Base-by-base conservation (phyloP, 2,113 vertebrate species). In the Ifrita kowaldi region DNA sequence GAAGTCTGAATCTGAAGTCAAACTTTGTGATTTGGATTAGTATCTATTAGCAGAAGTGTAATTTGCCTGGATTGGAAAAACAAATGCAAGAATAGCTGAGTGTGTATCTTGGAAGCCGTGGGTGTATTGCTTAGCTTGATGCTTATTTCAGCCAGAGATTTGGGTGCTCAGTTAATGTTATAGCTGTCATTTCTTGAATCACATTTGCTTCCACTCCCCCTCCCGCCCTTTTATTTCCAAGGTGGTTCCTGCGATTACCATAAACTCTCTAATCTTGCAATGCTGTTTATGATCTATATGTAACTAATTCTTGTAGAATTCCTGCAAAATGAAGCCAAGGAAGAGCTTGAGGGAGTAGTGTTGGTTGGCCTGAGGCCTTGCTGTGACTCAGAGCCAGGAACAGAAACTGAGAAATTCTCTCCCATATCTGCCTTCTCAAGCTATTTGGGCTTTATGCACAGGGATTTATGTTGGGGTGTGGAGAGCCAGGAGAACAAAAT, bases 1-100 rank as follows among this genome's bases (percentile, higher is more conserved):
- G 30, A 68, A 76, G 46, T 67, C 59, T 88, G 55, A 93, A 77
- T 85, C 42, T 81, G 35, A 83, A 96, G 19, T 93, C 17, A 80
- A 59, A 86, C 50, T 74, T 53, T 70, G 50, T 67, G 65, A 89
- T 82, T 73, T 62, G 57, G 50, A 60, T 88, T 73, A 4, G 1
- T 65, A 84, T 87, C 85, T 89, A 87, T 93, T 89, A 95, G 64
- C 59, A 93, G 85, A 88, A 90, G 63, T 42, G 44, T 80, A 46
- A 88, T 79, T 89, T 74, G 59, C 64, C 57, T 64, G 57, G 55
- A 87, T 63, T 91, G 83, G 70, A 87, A 94, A 97, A 93, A 90
- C 33, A 86, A 94, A 70, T 52, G 56, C 47, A 55, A 50, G 87
- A 96, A 63, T 92, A 95, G 71, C 84, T 84, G 57, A 93, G 82